phyloP scores from a whole-genome alignment of 1,140 invertebrate species.

The Uloborus diversus region DNA sequence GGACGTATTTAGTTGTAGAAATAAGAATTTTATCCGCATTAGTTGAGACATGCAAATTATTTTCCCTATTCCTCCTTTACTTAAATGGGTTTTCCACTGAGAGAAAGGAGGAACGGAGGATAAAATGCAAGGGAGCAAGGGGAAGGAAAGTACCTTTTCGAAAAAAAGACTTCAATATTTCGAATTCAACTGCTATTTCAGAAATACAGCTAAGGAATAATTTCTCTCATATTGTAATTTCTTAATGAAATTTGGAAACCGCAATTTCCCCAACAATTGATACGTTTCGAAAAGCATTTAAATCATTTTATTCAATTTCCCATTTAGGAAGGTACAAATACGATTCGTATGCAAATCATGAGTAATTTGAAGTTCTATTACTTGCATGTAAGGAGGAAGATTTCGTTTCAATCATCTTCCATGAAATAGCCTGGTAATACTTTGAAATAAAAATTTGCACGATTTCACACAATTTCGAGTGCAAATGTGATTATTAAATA shows the following conservation, averaged over 20 bases:
- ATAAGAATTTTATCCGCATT: slow-evolving; percentile 50
- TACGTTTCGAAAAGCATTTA: slow-evolving; percentile 14
- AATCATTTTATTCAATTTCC: slow-evolving; percentile 39
- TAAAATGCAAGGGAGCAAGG: too few species aligned
- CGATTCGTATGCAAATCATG: slow-evolving; percentile 16
- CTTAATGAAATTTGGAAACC: slow-evolving; percentile 33
- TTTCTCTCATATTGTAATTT: slow-evolving; percentile 36
- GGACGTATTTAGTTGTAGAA: slow-evolving; percentile 20
- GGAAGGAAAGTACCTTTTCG: background rate
- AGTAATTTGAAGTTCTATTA: slow-evolving; percentile 20
- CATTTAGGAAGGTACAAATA: slow-evolving; percentile 16
- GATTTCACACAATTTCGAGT: too few species aligned
- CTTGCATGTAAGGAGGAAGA: too few species aligned
- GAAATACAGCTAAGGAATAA: too few species aligned
- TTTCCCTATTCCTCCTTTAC: background rate
- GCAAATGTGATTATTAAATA: too few species aligned
- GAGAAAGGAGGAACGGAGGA: too few species aligned
- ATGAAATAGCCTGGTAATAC: too few species aligned
- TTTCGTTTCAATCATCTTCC: too few species aligned
- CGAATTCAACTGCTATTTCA: slow-evolving; percentile 13
- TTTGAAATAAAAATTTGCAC: too few species aligned
- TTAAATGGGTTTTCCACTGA: slow-evolving; percentile 29
- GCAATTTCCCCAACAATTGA: background rate
- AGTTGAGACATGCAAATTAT: slow-evolving; percentile 43
- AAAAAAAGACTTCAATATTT: slow-evolving; percentile 9